A percentile compares a stretch with the other conserved stretches of the same genome.
phyloP scores from a whole-genome alignment of 2,888 invertebrate species.

The Cybosia mesomella region DNA sequence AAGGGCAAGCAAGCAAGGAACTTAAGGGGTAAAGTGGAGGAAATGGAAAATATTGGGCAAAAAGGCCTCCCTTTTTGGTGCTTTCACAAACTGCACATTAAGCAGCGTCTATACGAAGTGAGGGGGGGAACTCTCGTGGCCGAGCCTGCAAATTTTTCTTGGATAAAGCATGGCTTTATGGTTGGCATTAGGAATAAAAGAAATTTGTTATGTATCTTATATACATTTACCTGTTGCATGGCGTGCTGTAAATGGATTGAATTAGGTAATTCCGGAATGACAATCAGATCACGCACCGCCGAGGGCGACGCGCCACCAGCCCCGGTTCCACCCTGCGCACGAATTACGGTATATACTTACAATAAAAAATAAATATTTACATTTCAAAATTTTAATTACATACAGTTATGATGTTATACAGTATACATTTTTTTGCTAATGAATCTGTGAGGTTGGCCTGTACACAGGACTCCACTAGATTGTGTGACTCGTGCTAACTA shows the following conservation, averaged over 20 bases:
- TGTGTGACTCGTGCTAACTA: too few species aligned
- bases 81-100: neutral
- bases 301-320: conserved; percentile 71
- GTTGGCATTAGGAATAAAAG: neutral
- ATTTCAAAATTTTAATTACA: too few species aligned
- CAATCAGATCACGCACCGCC: conserved; percentile 80
- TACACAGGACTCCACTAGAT: too few species aligned
- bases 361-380: neutral
- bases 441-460: too few species aligned
- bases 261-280: conserved; percentile 80
- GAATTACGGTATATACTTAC: neutral
- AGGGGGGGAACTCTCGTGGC: too few species aligned
- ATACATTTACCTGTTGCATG: conserved; percentile 77
- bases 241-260: conserved; percentile 82
- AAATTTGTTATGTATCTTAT: neutral
- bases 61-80: neutral
- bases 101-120: too few species aligned
- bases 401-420: too few species aligned
- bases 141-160: neutral
- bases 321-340: conserved; percentile 60
- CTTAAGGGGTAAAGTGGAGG: too few species aligned
- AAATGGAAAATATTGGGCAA: neutral
- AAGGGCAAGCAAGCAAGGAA: too few species aligned
- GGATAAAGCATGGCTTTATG: too few species aligned
- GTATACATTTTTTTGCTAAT: too few species aligned